phyloP scores from a whole-genome alignment of 2,113 vertebrate genomes.

The Lipotes vexillifer region DNA sequence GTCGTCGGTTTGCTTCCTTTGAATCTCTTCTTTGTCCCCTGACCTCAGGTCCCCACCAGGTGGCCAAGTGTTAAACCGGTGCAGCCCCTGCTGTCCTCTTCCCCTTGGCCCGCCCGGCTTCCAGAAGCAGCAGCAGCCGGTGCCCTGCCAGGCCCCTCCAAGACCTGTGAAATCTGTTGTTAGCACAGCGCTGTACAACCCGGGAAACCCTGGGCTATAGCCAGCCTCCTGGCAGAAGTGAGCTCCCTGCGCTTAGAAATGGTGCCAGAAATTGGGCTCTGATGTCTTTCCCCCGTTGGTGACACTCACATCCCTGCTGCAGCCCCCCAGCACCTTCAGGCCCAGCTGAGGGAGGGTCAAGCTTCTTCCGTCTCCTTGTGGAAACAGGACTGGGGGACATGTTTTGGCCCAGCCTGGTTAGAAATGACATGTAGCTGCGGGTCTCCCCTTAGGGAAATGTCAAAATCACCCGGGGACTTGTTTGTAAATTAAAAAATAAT shows the following conservation, averaged over 20 bases:
- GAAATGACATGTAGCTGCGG: fast-evolving
- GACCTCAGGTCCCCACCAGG: background rate
- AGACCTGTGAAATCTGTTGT: background rate
- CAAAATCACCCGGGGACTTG: background rate
- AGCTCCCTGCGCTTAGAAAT: background rate
- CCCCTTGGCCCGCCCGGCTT: background rate
- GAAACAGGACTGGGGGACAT: background rate
- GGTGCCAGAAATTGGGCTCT: background rate
- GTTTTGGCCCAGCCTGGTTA: background rate
- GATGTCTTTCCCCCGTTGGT: fast-evolving
- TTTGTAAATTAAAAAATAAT: background rate
- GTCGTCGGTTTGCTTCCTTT: background rate
- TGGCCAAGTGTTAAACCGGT: background rate
- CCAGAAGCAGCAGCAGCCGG: background rate
- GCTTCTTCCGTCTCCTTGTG: background rate
- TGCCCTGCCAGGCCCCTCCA: background rate
- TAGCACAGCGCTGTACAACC: background rate
- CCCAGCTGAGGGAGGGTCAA: background rate
- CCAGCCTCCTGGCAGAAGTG: background rate
- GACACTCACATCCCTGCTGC: fast-evolving
- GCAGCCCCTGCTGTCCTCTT: background rate
- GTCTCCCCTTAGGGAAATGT: background rate
- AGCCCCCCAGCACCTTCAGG: background rate
- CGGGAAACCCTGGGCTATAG: background rate
- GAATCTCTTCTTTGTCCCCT: conserved; percentile 24